Evolutionary conservation across 2,797 vertebrate species (phyloP).

Genomic region (Denticeps clupeoides): DNA sequence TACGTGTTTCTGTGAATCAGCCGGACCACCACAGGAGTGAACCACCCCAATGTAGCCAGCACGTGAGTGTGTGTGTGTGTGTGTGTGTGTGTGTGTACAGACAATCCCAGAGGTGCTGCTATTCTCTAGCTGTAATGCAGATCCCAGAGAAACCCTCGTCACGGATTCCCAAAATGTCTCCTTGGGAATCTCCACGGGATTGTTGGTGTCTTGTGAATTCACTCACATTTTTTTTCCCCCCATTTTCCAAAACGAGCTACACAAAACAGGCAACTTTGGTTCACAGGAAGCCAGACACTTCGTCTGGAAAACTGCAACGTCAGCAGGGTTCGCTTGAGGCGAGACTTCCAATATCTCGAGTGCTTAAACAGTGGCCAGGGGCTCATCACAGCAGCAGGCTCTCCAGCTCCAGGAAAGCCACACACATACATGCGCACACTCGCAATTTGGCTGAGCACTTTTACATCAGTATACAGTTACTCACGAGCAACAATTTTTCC

Average conservation of each 20-base stretch:
- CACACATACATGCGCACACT: constrained; percentile 5
- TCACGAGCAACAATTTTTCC: no score
- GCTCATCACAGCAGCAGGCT: constrained; percentile 11
- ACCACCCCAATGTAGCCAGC: no score
- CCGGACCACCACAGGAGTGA: no score
- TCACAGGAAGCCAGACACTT: not conserved
- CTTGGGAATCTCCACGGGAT: constrained; percentile 5
- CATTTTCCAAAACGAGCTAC: not conserved
- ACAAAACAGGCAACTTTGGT: not conserved
- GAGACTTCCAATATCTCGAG: not conserved
- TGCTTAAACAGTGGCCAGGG: not conserved
- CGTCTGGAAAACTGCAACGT: not conserved
- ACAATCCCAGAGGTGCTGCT: constrained; percentile 25
- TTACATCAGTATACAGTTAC: constrained; percentile 17
- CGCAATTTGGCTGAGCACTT: no score
- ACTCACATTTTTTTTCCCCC: not conserved
- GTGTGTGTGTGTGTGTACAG: not conserved
- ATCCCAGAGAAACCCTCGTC: constrained; percentile 31
- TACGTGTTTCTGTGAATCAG: constrained; percentile 4
- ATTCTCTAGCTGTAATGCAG: constrained; percentile 36
- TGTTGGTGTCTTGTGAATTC: not conserved
- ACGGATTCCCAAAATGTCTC: constrained; percentile 21
- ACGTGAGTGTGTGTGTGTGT: not conserved
- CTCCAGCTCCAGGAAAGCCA: constrained; percentile 7
- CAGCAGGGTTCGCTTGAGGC: not conserved